These are phyloP conservation scores for Myanophis thanlyinensis DNA, from an alignment of 2,113 vertebrate genomes.

Conservation along the genomic window DNA sequence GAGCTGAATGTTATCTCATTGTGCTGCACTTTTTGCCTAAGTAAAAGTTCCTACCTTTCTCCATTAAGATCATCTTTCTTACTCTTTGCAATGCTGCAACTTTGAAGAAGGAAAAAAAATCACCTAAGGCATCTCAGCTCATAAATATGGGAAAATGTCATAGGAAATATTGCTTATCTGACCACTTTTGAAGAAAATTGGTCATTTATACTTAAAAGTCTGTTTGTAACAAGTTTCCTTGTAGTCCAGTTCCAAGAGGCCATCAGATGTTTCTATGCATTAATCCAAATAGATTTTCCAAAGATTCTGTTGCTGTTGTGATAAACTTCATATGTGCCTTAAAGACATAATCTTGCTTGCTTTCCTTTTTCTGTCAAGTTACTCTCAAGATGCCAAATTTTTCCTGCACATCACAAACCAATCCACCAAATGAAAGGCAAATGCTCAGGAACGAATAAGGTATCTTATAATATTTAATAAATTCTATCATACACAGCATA, in stretches of 20 bases:
- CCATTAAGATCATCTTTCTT: background rate
- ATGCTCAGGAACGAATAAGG: background rate
- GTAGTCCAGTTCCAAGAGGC: background rate
- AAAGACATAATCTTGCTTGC: background rate
- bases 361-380: background rate
- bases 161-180: background rate
- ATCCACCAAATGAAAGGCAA: background rate
- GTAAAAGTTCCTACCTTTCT: background rate
- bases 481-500: background rate
- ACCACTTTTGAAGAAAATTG: background rate
- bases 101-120: background rate
- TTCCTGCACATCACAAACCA: background rate
- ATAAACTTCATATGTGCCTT: background rate
- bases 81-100: background rate
- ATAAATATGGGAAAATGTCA: accelerated
- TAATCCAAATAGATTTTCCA: background rate
- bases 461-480: constrained; percentile 3
- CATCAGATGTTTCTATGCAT: background rate
- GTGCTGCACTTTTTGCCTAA: background rate
- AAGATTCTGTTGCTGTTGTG: background rate
- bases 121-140: background rate
- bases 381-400: background rate
- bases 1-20: background rate
- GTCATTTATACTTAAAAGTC: background rate
- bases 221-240: background rate